Evolutionary conservation across 2,888 invertebrate species (phyloP), one percentile per base, ranked within the genome.

Genomic region (Cacoxenus indagator): DNA sequence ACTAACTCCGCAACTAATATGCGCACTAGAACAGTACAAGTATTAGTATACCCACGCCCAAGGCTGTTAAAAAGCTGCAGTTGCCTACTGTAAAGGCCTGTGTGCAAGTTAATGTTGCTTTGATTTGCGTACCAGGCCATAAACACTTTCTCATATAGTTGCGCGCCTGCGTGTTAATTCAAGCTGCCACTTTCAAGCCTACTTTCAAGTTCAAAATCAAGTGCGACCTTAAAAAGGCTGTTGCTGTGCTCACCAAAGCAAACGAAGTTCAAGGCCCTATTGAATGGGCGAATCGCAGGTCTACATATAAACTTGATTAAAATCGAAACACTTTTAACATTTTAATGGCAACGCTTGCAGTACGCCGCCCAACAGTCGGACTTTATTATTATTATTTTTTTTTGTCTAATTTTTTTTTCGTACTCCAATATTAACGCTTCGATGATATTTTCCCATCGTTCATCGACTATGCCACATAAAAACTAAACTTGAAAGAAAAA

Each of bases 321-420:
- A 59, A 31, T 59, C 31, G 37, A 29, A 31, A 59, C 59, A 59
- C 29, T 59, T 59, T 59, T 17, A 59, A 59, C 29, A 59, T 59
- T 59, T 59, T 59, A 59, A 59, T 59, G 57, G 29, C 29, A 29
- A 22, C 24, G 5, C 8, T 48, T 17, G 17, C 46, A 48, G 6
- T 22, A 17, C 22, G 19, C 51, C 51, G 22, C 22, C 51, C 19
- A 2, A 37, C 8, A 37, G 14, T 37, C 37, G 14, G 9, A 37
- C 8, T 37, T 37, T 37, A 14, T 37, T 11, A 11, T n/a, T n/a
- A n/a, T 37, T 37, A 37, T 37, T 37, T 37, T 11, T 37, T 37
- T 37, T 2, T 37, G 37, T 31, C 9, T 31, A 6, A 6, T 31
- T 31, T 31, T 31, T 31, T 31, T 31, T 31, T 2, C 48, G 17